These are phyloP conservation scores for Melanotus villosus DNA, from an alignment of 2,888 invertebrate species.

Conservation along the genomic window DNA sequence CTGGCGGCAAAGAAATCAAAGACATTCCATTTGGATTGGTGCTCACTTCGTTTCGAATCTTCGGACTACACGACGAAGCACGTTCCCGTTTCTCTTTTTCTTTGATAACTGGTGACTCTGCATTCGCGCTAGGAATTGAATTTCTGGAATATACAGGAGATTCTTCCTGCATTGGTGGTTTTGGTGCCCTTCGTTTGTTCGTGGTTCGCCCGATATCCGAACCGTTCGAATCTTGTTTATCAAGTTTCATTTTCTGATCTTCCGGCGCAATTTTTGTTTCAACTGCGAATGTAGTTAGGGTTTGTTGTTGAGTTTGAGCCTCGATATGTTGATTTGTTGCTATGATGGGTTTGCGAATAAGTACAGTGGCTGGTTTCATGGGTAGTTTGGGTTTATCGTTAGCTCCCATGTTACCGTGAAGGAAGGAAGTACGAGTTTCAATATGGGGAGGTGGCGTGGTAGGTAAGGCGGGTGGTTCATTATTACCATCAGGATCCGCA, in stretches of 20 bases:
- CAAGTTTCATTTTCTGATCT: conserved; percentile 66
- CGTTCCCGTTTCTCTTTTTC: conserved; percentile 85
- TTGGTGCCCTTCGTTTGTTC: conserved; percentile 84
- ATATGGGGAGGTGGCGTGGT: conserved; percentile 77
- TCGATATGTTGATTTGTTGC: conserved; percentile 44
- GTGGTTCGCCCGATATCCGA: conserved; percentile 66
- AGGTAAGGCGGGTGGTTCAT: conserved; percentile 79
- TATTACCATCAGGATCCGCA: conserved; percentile 83
- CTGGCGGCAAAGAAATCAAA: conserved; percentile 73
- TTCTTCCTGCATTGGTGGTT: conserved; percentile 77
- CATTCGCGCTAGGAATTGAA: conserved; percentile 71
- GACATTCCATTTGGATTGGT: conserved; percentile 60
- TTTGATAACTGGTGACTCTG: conserved; percentile 72
- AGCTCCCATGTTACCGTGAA: conserved; percentile 74
- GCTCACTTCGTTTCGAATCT: conserved; percentile 70
- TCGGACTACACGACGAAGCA: conserved; percentile 75
- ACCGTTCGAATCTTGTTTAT: conserved; percentile 73
- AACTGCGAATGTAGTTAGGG: conserved; percentile 58
- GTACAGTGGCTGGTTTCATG: conserved; percentile 74
- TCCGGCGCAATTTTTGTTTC: conserved; percentile 43
- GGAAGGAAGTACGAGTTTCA: conserved; percentile 76
- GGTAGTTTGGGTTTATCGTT: conserved; percentile 79
- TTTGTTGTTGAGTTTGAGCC: conserved; percentile 50
- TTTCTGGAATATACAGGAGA: conserved; percentile 74
- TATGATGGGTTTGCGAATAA: conserved; percentile 59